These are phyloP conservation scores for Noctuana brunneofusca DNA, from an alignment of 2,888 invertebrate species.

Conservation along the genomic window DNA sequence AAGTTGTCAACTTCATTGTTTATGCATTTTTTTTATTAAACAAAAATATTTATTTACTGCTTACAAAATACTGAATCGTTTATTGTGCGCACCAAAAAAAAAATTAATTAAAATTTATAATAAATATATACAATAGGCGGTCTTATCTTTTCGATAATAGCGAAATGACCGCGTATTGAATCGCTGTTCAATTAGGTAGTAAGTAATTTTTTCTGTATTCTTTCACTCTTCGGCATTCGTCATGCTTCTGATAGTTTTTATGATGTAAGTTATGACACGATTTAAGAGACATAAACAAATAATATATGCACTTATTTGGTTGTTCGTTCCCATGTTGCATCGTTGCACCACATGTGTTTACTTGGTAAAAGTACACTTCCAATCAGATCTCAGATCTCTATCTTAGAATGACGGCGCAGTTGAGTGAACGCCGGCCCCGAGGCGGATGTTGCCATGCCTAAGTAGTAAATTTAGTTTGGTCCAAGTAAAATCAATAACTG, in stretches of 20 bases:
- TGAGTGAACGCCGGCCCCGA: slow-evolving; percentile 45
- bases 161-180: no score
- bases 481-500: slow-evolving; percentile 44
- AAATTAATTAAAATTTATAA: no score
- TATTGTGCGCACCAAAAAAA: no score
- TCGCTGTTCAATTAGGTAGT: background rate
- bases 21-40: background rate
- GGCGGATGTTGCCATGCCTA: slow-evolving; percentile 47
- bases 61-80: no score
- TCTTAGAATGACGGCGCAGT: slow-evolving; percentile 56
- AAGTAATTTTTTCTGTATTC: background rate
- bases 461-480: slow-evolving; percentile 47
- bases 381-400: slow-evolving; percentile 42
- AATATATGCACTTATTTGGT: background rate
- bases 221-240: background rate
- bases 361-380: slow-evolving; percentile 39
- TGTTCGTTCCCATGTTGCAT: background rate
- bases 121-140: no score
- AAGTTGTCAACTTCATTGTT: slow-evolving; percentile 5
- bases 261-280: background rate
- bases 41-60: background rate
- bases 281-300: no score
- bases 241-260: background rate
- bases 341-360: slow-evolving; percentile 10
- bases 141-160: no score